Evolutionary conservation across 2,113 vertebrate species (phyloP).

Genomic region (Nettapus auritus): DNA sequence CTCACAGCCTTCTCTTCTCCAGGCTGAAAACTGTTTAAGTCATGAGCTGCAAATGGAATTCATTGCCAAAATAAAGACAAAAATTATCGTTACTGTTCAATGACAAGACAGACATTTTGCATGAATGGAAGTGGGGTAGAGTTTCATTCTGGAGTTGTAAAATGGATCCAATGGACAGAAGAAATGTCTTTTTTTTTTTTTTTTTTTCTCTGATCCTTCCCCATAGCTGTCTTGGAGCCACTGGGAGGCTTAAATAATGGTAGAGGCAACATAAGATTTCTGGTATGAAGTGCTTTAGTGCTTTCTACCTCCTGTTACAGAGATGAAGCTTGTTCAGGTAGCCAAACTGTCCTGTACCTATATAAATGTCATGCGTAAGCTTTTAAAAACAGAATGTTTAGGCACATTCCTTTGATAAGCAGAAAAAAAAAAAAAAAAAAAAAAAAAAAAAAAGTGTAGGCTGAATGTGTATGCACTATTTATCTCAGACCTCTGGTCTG

Average conservation of each 20-base stretch:
- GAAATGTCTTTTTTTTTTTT: neutral
- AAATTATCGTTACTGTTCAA: neutral
- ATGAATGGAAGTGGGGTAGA: neutral
- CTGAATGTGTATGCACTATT: neutral
- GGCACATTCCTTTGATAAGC: neutral
- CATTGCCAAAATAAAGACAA: neutral
- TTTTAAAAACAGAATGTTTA: neutral
- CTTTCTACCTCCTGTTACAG: neutral
- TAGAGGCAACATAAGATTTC: neutral
- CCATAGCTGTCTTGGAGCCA: neutral
- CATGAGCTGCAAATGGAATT: neutral
- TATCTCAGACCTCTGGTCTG: neutral
- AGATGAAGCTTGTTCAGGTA: neutral
- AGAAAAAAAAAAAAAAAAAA: neutral
- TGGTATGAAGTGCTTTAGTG: neutral
- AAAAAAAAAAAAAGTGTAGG: neutral
- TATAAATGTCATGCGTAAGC: neutral
- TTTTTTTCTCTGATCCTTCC: neutral
- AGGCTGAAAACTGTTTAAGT: neutral
- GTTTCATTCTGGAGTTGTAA: neutral
- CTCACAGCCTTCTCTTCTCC: too few species aligned
- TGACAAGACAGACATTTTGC: neutral
- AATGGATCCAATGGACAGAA: neutral
- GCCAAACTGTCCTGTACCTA: rapidly evolving
- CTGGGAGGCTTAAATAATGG: neutral